These are phyloP conservation scores for Fratercula arctica DNA, from an alignment of 2,797 vertebrate species.

Conservation along the genomic window DNA sequence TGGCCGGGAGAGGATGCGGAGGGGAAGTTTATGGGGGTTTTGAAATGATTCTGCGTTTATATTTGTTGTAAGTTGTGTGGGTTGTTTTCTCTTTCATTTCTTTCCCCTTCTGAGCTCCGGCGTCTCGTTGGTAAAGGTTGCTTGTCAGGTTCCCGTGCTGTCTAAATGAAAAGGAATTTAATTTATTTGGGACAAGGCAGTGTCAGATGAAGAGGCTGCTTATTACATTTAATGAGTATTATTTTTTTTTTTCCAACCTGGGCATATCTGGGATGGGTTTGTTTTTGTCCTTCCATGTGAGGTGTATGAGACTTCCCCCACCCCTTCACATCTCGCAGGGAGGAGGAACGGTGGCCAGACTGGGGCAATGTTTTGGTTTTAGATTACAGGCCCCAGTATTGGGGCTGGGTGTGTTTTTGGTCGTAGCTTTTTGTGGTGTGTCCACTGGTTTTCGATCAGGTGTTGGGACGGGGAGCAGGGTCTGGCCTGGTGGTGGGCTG, in stretches of 20 bases:
- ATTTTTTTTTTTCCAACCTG: constrained; percentile 58
- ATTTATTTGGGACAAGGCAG: constrained; percentile 86
- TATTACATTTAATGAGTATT: constrained; percentile 81
- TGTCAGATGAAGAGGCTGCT: constrained; percentile 79
- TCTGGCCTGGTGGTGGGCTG: background rate
- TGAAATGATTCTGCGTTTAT: constrained; percentile 45
- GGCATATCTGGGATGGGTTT: constrained; percentile 76
- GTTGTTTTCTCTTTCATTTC: constrained; percentile 59
- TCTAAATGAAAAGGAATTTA: constrained; percentile 84
- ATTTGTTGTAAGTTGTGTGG: constrained; percentile 31
- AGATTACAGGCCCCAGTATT: background rate
- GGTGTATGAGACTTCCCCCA: constrained; percentile 44
- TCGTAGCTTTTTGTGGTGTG: background rate
- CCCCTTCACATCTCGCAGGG: background rate
- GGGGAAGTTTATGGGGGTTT: constrained; percentile 70
- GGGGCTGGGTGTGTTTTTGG: background rate
- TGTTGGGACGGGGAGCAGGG: background rate
- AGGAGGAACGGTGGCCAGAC: background rate
- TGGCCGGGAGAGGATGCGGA: constrained; percentile 17
- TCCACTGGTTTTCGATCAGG: background rate
- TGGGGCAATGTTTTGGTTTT: constrained; percentile 1
- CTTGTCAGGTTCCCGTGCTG: constrained; percentile 80
- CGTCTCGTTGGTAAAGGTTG: constrained; percentile 76
- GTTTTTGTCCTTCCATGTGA: constrained; percentile 73
- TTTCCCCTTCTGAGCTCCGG: constrained; percentile 40